Evolutionary conservation across 2,888 invertebrate genomes (phyloP), one percentile per base, ranked within the genome.

Genomic region (Drosophila niveifrons): DNA sequence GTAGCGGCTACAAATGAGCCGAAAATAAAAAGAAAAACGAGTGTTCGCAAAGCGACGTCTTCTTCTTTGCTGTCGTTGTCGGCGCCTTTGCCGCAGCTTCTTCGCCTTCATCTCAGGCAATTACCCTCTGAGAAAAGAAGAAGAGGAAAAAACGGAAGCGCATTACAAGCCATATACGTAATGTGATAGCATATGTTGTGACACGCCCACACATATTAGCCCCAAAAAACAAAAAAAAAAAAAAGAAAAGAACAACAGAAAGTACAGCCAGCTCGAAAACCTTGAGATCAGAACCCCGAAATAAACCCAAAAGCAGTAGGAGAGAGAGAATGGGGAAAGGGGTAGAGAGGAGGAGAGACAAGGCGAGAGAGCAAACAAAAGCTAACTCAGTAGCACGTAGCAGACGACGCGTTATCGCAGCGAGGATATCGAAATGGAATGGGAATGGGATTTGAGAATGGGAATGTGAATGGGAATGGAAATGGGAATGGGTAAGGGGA

Each of bases 131-230:
- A 36, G n/a, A 11, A 6, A n/a, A n/a, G 11, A 36, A 34, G n/a
- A n/a, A 36, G 11, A n/a, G 3, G 3, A 48, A 70, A 88, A 56
- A 82, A 88, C 83, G 88, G 83, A 83, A 83, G 83, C 88, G 86
- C 75, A 85, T 82, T 88, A 88, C 88, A 83, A 55, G 66, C 75
- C 72, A 70, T 67, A 71, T 66, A 52, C 74, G 87, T 82, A 87
- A 82, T 82, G 69, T 81, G 84, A 82, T 87, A 87, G 66, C 87
- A 75, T 71, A 75, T 76, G 68, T 73, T 61, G 51, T 57, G 71
- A 43, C 74, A 74, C 76, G 74, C 74, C 74, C 71, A 56, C 66
- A 61, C 46, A 36, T 53, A 43, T 44, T 43, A 50, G n/a, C 11
- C 8, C 36, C 9, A 8, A 44, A 15, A 28, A n/a, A 10, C 39